Conservation (phyloP, 2,113 vertebrate species). For the Bubo bubo region DNA sequence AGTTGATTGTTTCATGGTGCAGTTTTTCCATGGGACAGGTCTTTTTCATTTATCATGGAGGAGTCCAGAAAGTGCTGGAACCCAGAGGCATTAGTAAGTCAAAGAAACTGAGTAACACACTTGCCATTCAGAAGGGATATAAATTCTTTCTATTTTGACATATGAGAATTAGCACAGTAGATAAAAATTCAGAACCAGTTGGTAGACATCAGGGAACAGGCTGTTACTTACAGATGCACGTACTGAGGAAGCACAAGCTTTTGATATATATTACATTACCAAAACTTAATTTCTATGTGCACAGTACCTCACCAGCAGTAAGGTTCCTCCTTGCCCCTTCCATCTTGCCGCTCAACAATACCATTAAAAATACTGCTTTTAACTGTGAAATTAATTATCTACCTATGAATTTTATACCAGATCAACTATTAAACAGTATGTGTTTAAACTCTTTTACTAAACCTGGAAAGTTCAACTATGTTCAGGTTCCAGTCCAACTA, state of each 20-base stretch:
- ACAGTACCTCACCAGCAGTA: neutral
- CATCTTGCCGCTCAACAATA: neutral
- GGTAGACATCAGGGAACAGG: neutral
- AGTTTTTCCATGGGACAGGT: neutral
- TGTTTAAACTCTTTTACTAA: neutral
- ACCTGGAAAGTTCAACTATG: neutral
- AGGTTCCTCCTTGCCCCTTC: neutral
- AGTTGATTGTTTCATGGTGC: neutral
- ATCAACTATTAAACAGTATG: accelerated
- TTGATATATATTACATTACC: neutral
- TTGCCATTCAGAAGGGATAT: neutral
- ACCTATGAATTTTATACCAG: neutral
- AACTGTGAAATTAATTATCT: neutral
- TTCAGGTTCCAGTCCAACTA: neutral
- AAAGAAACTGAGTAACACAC: neutral
- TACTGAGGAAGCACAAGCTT: neutral
- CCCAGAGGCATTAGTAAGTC: neutral
- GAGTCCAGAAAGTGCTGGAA: neutral
- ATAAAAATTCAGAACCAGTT: neutral
- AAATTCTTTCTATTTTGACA: neutral
- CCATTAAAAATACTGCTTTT: neutral
- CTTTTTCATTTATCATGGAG: neutral
- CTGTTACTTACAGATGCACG: neutral
- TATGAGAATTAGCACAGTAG: neutral
- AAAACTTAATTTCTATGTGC: neutral